These are phyloP conservation scores for Volucella zonaria DNA, from an alignment of 2,888 invertebrate species.

Conservation along the genomic window DNA sequence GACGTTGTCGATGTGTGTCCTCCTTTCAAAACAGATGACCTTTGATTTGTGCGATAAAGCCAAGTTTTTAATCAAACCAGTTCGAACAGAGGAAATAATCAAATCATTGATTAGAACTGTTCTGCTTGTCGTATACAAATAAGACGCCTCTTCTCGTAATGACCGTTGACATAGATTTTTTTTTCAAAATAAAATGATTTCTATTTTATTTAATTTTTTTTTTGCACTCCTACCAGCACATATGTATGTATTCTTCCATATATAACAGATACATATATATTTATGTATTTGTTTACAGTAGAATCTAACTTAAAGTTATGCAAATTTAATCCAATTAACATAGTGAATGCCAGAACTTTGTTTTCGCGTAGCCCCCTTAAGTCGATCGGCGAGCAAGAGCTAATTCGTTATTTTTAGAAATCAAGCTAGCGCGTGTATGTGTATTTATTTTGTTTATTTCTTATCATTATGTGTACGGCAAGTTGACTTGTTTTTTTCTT, in stretches of 20 bases:
- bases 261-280: too few species aligned
- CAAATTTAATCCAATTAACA: slow-evolving; percentile 26
- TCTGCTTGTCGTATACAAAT: not conserved
- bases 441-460: slow-evolving; percentile 5
- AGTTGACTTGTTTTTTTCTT: slow-evolving; percentile 18
- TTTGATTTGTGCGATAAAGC: slow-evolving; percentile 24
- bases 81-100: slow-evolving; percentile 3
- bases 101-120: slow-evolving; percentile 14
- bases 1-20: not conserved
- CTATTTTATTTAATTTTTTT: slow-evolving; percentile 1
- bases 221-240: not conserved
- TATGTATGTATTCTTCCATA: too few species aligned
- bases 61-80: slow-evolving; percentile 2
- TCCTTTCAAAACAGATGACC: not conserved
- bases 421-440: slow-evolving; percentile 2
- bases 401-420: slow-evolving; percentile 36
- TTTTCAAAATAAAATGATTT: not conserved
- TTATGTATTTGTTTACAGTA: not conserved
- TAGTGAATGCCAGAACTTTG: not conserved
- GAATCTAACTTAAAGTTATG: slow-evolving; percentile 33
- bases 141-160: too few species aligned
- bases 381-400: slow-evolving; percentile 9
- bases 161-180: slow-evolving; percentile 32
- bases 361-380: slow-evolving; percentile 1
- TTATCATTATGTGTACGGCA: slow-evolving; percentile 13